Conservation (phyloP, 2,888 invertebrate species). For the Calliopum simillimum region DNA sequence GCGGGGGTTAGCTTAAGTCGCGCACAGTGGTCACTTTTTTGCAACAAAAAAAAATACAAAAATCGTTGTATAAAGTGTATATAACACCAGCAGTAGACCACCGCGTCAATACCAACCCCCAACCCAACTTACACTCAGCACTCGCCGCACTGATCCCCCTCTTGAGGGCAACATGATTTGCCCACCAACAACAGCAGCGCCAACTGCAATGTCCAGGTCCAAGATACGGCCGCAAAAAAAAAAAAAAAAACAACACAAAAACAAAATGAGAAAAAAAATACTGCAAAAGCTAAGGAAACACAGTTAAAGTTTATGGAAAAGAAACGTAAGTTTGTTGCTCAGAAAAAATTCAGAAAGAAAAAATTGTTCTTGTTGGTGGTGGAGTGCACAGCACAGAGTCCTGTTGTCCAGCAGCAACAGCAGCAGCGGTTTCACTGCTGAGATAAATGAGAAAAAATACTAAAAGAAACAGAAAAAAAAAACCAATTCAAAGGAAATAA, state of each 20-base stretch:
- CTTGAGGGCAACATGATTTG: no score
- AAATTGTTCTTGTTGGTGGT: no score
- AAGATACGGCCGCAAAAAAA: constrained; percentile 20
- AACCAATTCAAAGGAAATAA: constrained; percentile 5
- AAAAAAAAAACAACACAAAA: constrained; percentile 10
- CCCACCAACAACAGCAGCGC: not conserved
- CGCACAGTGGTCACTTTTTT: not conserved
- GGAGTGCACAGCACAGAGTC: no score
- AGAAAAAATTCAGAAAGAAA: no score
- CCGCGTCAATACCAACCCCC: not conserved
- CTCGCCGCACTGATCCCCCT: not conserved
- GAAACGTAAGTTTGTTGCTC: constrained; percentile 34
- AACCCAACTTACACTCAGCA: not conserved
- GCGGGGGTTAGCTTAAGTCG: not conserved
- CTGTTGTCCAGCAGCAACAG: not conserved
- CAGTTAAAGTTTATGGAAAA: constrained; percentile 25
- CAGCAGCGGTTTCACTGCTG: not conserved
- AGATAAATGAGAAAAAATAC: constrained; percentile 22
- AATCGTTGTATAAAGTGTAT: not conserved
- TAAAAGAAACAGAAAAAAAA: not conserved
- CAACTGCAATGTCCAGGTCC: constrained; percentile 23
- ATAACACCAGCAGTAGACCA: constrained; percentile 23
- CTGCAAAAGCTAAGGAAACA: constrained; percentile 24
- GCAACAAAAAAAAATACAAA: not conserved
- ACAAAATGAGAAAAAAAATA: constrained; percentile 10